These are phyloP conservation scores for Rhynchopsitta pachyrhyncha DNA, from an alignment of 2,113 vertebrate genomes.

Conservation along the genomic window DNA sequence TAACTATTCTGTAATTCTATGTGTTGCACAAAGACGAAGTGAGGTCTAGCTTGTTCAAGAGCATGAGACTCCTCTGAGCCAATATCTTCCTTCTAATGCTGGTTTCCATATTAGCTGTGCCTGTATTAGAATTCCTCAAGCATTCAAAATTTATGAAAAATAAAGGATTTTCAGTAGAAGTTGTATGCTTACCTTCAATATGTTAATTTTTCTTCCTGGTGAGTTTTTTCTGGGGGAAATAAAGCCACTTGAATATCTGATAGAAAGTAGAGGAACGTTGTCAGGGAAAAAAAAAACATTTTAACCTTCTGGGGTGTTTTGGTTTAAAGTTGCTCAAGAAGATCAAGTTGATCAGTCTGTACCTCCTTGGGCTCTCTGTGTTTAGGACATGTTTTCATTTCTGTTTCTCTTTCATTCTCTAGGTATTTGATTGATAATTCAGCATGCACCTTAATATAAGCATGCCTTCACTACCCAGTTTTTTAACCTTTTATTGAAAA, in stretches of 20 bases:
- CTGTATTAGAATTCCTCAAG: not conserved
- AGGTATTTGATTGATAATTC: not conserved
- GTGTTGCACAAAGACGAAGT: not conserved
- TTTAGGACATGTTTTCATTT: not conserved
- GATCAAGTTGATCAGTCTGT: not conserved
- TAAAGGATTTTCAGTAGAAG: not conserved
- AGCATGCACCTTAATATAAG: not conserved
- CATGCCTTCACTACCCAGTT: not conserved
- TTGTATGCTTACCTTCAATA: not conserved
- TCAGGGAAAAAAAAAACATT: not conserved
- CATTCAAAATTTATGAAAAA: not conserved
- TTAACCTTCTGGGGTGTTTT: not conserved
- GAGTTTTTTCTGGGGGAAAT: fast-evolving
- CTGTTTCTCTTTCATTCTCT: not conserved
- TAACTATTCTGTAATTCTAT: too few species aligned
- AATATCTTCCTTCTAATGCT: not conserved
- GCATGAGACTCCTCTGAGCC: not conserved
- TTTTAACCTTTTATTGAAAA: not conserved
- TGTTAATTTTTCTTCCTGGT: not conserved
- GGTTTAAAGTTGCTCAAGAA: not conserved
- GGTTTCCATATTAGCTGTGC: not conserved
- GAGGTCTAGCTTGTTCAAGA: not conserved
- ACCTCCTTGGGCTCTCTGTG: not conserved
- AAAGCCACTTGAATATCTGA: not conserved
- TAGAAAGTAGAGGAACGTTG: not conserved